Evolutionary conservation across 2,797 vertebrate genomes (phyloP).

Genomic region (Lindbergichthys nudifrons): DNA sequence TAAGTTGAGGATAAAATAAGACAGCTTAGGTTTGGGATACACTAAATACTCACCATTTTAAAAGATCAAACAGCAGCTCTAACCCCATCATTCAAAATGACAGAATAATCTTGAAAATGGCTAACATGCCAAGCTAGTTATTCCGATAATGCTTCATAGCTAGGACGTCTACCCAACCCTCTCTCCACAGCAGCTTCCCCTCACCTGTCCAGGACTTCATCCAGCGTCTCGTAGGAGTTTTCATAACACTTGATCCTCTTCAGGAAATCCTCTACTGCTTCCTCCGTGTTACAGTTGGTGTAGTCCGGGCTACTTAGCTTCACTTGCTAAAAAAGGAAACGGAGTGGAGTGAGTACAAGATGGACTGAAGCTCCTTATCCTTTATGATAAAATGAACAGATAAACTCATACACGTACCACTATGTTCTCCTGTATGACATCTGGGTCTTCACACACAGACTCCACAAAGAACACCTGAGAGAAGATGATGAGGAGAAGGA

Average conservation of each 20-base stretch:
- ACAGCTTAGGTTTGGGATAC: too few relatives aligned
- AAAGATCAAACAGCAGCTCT: too few relatives aligned
- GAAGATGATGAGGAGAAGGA: not conserved
- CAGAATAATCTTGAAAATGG: not conserved
- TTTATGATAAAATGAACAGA: not conserved
- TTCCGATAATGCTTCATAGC: not conserved
- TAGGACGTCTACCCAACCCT: not conserved
- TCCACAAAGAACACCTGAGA: constrained; percentile 96
- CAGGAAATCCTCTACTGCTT: constrained; percentile 96
- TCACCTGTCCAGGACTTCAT: constrained; percentile 94
- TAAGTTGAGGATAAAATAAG: too few relatives aligned
- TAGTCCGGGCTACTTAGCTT: constrained; percentile 97
- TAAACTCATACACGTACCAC: constrained; percentile 87
- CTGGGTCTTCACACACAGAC: constrained; percentile 97
- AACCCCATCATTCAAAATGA: not conserved
- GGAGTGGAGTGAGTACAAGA: not conserved
- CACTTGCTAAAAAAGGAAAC: constrained; percentile 89
- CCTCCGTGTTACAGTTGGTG: constrained; percentile 92
- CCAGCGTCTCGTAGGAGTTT: constrained; percentile 93
- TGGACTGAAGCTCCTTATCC: not conserved
- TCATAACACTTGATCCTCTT: constrained; percentile 98
- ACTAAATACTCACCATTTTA: too few relatives aligned
- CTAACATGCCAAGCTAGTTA: not conserved
- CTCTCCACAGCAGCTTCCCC: constrained; percentile 31
- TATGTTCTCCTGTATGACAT: constrained; percentile 97